Conservation (phyloP, 2,888 invertebrate species). For the Tridacna gigas region DNA sequence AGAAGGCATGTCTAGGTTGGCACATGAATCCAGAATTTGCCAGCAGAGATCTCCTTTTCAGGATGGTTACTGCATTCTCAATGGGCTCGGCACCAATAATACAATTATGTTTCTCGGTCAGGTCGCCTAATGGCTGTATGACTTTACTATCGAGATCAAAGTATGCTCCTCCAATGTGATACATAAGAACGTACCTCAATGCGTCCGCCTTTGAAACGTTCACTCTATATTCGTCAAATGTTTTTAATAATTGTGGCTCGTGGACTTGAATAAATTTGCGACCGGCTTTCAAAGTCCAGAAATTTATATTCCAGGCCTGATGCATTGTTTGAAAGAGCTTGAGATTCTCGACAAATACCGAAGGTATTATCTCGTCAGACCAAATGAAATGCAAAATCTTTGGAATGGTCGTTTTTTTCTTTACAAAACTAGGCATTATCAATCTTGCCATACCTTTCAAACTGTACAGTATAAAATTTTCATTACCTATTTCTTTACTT, state of each 20-base stretch:
- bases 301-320: conserved; percentile 12
- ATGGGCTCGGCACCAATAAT: conserved; percentile 75
- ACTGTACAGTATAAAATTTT: neutral
- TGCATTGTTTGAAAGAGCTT: neutral
- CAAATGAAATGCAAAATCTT: conserved; percentile 17
- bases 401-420: neutral
- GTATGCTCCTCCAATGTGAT: conserved; percentile 80
- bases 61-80: conserved; percentile 72
- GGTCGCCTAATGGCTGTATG: conserved; percentile 70
- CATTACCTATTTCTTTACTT: neutral
- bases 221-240: conserved; percentile 73
- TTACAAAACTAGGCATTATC: neutral
- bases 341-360: conserved; percentile 12
- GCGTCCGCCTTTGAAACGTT: conserved; percentile 77
- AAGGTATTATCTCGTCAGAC: conserved; percentile 13
- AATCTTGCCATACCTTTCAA: neutral
- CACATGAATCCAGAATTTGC: conserved; percentile 76
- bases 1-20: conserved; percentile 73
- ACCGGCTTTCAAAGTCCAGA: conserved; percentile 16
- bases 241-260: conserved; percentile 71
- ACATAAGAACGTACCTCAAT: conserved; percentile 75
- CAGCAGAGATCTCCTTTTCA: conserved; percentile 70
- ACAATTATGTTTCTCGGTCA: conserved; percentile 69
- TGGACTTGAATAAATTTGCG: conserved; percentile 59
- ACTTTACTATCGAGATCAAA: conserved; percentile 80